Conservation (phyloP, 2,113 vertebrate genomes). For the Microtus richardsoni region DNA sequence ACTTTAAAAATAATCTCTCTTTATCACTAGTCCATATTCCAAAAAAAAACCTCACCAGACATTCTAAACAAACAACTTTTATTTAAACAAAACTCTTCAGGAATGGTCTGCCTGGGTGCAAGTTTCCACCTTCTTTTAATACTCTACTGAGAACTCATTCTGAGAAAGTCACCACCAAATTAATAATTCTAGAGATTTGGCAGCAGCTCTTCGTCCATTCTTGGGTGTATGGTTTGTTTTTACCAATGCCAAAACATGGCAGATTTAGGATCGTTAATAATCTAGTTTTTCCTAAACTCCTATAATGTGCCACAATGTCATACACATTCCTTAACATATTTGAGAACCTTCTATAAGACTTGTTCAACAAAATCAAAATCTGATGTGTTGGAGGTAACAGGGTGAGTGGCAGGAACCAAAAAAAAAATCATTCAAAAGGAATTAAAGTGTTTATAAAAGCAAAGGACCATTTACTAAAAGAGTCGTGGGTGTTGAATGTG, state of each 20-base stretch:
- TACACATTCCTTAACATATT: conserved; percentile 18
- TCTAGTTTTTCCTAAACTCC: background rate
- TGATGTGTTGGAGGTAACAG: background rate
- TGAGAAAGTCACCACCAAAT: background rate
- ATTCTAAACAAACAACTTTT: background rate
- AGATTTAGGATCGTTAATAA: conserved; percentile 15
- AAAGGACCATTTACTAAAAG: conserved; percentile 2
- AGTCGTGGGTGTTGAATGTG: conserved; percentile 7
- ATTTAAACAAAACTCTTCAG: background rate
- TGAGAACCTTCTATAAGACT: background rate
- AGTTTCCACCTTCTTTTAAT: conserved; percentile 24
- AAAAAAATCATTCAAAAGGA: background rate
- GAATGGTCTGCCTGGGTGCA: background rate
- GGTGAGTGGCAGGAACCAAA: background rate
- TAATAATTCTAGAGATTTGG: background rate
- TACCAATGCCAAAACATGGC: conserved; percentile 32
- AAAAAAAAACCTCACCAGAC: conserved; percentile 21
- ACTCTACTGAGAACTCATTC: conserved; percentile 7
- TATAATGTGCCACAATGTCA: background rate
- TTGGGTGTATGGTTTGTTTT: conserved; percentile 55
- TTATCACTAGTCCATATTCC: background rate
- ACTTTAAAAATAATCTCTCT: background rate
- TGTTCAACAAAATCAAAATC: background rate
- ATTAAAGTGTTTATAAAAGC: conserved; percentile 18
- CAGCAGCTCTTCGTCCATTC: background rate